Conservation (phyloP, 2,113 vertebrate genomes). For the Protobothrops mucrosquamatus region DNA sequence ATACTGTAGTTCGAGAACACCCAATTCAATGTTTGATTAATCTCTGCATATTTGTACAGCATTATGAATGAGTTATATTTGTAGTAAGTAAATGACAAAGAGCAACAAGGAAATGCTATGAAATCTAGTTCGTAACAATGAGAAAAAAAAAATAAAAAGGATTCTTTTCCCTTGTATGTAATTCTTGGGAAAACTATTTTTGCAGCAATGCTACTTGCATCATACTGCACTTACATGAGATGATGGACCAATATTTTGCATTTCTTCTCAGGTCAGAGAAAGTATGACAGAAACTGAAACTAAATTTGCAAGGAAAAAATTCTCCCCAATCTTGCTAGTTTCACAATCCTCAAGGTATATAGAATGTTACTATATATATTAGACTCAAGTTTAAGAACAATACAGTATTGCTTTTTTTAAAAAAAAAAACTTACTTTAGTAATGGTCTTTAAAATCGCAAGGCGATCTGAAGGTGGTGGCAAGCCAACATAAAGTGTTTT, state of each 20-base stretch:
- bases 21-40: neutral
- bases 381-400: neutral
- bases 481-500: conserved; percentile 94
- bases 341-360: neutral
- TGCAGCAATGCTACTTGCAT: neutral
- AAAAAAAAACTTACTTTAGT: conserved; percentile 80
- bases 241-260: neutral
- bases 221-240: neutral
- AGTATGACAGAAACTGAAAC: neutral
- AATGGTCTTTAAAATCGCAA: conserved; percentile 89
- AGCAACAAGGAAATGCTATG: neutral
- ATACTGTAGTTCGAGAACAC: neutral
- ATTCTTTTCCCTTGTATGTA: neutral
- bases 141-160: neutral
- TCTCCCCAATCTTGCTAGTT: neutral
- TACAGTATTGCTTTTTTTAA: neutral
- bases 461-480: conserved; percentile 83
- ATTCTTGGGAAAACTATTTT: neutral
- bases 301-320: neutral
- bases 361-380: neutral
- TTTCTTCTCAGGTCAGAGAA: neutral
- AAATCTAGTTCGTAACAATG: neutral
- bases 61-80: neutral
- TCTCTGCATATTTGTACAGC: neutral
- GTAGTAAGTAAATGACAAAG: neutral